Conservation (phyloP, 2,113 vertebrate species). For the Opisthocomus hoazin region DNA sequence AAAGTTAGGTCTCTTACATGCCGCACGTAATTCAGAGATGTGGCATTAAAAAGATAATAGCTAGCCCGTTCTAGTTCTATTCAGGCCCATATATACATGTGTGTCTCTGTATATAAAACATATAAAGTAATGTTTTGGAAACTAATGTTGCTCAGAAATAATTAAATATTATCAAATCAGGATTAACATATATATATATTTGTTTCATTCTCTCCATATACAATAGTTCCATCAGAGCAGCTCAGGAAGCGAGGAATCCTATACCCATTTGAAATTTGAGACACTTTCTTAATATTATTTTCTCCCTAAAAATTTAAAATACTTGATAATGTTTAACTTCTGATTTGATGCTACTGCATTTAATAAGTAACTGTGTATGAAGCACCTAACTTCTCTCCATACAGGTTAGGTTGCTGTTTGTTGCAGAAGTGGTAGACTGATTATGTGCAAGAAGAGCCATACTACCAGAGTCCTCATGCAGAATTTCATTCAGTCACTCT, state of each 20-base stretch:
- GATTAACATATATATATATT: neutral
- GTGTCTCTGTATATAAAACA: neutral
- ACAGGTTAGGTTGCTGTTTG: neutral
- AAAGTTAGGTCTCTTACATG: neutral
- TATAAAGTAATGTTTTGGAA: neutral
- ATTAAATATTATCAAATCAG: neutral
- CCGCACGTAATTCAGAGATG: neutral
- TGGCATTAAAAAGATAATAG: neutral
- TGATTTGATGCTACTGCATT: neutral
- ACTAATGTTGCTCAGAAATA: neutral
- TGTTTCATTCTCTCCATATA: neutral
- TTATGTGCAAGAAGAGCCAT: neutral
- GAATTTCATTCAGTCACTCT: neutral
- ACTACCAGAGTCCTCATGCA: rapidly evolving
- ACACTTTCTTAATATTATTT: neutral
- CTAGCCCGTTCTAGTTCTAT: neutral
- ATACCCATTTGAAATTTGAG: neutral
- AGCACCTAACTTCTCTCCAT: neutral
- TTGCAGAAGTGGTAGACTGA: neutral
- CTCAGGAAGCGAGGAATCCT: neutral
- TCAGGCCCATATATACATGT: neutral
- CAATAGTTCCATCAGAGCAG: neutral
- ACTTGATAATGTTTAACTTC: neutral
- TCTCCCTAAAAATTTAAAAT: neutral
- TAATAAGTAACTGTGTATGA: neutral